A percentile compares a stretch with the other conserved stretches of the same genome.
Conservation (phyloP, 2,113 vertebrate genomes). For the Neomonachus schauinslandi region DNA sequence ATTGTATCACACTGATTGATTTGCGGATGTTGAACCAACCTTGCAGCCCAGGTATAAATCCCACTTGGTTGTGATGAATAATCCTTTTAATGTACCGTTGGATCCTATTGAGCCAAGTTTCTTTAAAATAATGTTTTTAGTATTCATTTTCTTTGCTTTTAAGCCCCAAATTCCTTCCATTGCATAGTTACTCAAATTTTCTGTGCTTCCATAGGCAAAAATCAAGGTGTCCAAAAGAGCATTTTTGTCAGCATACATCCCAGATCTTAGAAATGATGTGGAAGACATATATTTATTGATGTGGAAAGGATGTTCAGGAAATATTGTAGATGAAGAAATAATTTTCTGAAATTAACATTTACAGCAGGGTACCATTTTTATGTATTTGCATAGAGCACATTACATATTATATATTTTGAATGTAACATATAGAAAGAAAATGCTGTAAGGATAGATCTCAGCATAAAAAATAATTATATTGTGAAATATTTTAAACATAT, state of each 20-base stretch:
- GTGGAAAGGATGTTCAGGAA: background rate
- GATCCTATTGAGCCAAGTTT: background rate
- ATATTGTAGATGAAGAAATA: background rate
- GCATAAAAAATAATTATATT: background rate
- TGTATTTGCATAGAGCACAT: background rate
- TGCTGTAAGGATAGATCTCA: background rate
- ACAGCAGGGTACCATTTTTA: background rate
- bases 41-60: no score
- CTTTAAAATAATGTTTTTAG: background rate
- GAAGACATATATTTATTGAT: background rate
- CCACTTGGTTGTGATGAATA: no score
- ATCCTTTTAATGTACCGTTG: no score
- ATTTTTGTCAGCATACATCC: background rate
- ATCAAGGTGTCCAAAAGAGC: background rate
- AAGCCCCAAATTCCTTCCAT: background rate
- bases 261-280: background rate
- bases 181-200: background rate
- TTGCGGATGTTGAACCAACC: no score
- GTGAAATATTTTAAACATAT: constrained; percentile 28
- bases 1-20: no score
- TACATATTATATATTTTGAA: constrained; percentile 1
- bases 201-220: background rate
- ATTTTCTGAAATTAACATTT: background rate
- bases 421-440: background rate
- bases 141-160: background rate